Percentiles rank a stretch among this genome's conserved stretches.
These are phyloP conservation scores for Scarus forsteni DNA, from an alignment of 2,797 vertebrate species.

Conservation along the genomic window DNA sequence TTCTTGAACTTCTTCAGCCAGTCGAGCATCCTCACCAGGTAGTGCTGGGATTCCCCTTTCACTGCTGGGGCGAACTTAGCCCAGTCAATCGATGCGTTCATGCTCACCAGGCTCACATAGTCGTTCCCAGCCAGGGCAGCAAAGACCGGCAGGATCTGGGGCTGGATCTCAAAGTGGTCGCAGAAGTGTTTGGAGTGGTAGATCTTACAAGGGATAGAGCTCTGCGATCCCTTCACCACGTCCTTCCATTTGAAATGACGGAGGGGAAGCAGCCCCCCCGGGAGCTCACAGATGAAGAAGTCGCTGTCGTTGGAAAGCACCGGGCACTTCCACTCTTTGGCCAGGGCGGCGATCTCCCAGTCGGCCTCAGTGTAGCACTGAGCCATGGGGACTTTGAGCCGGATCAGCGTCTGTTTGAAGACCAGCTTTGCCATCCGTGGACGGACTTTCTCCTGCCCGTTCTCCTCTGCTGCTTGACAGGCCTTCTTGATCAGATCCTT, in stretches of 20 bases:
- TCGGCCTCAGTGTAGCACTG: constrained; percentile 89
- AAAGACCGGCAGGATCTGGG: constrained; percentile 83
- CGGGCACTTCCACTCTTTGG: constrained; percentile 87
- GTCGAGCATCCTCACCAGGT: constrained; percentile 80
- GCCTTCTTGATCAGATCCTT: constrained; percentile 71
- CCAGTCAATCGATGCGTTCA: background rate
- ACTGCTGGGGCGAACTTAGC: constrained; percentile 6
- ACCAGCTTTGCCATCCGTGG: constrained; percentile 81
- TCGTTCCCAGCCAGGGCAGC: constrained; percentile 88
- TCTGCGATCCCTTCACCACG: background rate
- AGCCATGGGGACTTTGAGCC: constrained; percentile 81
- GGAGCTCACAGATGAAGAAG: constrained; percentile 88
- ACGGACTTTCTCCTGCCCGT: constrained; percentile 41
- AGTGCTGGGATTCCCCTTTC: constrained; percentile 34
- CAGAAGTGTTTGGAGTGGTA: constrained; percentile 82
- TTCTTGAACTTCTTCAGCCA: constrained; percentile 82
- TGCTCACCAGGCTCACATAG: constrained; percentile 63
- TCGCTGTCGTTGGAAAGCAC: constrained; percentile 90
- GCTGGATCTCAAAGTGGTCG: constrained; percentile 69
- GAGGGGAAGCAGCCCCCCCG: constrained; percentile 83
- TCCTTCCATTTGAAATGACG: constrained; percentile 84
- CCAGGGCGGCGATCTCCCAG: constrained; percentile 85
- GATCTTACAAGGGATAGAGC: constrained; percentile 75
- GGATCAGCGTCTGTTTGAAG: constrained; percentile 85
- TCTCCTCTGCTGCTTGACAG: constrained; percentile 59